Evolutionary conservation across 1,140 invertebrate genomes (phyloP).

Genomic region (Cataglyphis hispanica): DNA sequence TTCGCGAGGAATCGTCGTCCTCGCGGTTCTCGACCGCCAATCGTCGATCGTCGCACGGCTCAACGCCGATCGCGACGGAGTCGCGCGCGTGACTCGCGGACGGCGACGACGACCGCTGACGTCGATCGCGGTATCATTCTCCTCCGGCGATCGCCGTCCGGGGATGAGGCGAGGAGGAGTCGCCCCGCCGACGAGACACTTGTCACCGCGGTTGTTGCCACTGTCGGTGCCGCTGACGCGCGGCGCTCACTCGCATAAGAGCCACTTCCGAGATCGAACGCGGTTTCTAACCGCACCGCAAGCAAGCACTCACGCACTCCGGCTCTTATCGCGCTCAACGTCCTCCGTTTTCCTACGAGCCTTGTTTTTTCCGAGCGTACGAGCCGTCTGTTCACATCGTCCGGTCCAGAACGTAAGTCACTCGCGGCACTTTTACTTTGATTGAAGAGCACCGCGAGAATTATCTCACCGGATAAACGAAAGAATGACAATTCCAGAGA

Average conservation of each 20-base stretch:
- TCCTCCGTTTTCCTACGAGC: neutral
- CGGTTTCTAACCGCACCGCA: neutral
- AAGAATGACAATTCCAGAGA: neutral
- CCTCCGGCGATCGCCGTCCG: constrained; percentile 42
- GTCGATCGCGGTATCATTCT: constrained; percentile 66
- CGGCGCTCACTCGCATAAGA: constrained; percentile 69
- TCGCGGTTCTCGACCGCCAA: neutral
- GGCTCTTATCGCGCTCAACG: neutral
- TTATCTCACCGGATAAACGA: neutral
- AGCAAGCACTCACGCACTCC: constrained; percentile 16
- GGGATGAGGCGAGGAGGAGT: constrained; percentile 59
- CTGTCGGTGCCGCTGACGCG: constrained; percentile 48
- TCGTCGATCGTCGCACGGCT: constrained; percentile 47
- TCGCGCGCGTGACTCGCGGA: constrained; percentile 59
- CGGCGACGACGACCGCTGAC: constrained; percentile 35
- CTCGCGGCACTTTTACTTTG: neutral
- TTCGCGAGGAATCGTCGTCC: constrained; percentile 17
- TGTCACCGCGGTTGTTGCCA: constrained; percentile 65
- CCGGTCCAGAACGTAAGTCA: neutral
- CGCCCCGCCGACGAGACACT: constrained; percentile 70
- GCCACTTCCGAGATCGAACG: constrained; percentile 23
- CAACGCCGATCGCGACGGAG: constrained; percentile 62
- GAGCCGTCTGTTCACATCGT: constrained; percentile 3
- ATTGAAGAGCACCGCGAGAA: neutral
- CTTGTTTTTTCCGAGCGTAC: neutral